Conservation (phyloP, 2,797 vertebrate genomes). For the Lacerta bilineata region DNA sequence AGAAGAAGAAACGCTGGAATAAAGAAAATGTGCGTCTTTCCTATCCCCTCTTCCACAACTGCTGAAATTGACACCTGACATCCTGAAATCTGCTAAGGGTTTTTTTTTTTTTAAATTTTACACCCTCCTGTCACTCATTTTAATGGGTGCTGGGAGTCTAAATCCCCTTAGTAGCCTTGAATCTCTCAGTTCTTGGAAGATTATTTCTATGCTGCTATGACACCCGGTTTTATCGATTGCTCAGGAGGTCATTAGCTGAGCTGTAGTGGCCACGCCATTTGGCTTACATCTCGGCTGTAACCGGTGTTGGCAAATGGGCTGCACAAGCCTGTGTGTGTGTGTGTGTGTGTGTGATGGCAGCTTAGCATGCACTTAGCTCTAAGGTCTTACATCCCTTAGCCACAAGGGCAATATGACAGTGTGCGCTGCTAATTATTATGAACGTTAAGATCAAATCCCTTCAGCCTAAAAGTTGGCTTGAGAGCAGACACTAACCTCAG, state of each 20-base stretch:
- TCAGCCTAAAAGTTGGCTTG: not conserved
- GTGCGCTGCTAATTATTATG: not conserved
- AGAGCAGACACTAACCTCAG: not conserved
- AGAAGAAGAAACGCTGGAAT: not conserved
- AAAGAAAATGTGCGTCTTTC: not conserved
- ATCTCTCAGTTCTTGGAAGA: not conserved
- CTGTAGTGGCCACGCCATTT: not conserved
- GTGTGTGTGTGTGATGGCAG: not conserved
- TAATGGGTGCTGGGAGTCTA: conserved; percentile 20
- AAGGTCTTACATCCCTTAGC: not conserved
- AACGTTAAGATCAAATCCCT: not conserved
- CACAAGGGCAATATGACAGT: not conserved
- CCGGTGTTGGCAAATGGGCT: not conserved
- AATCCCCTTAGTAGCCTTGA: not conserved
- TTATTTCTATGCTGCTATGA: not conserved
- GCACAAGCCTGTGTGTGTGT: not conserved
- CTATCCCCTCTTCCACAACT: not conserved
- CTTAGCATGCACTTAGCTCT: not conserved
- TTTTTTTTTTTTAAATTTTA: not conserved
- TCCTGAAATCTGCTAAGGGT: conserved; percentile 1
- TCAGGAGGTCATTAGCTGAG: not conserved
- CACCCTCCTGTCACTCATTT: conserved; percentile 38
- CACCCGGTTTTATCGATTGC: not conserved
- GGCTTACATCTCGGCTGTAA: not conserved
- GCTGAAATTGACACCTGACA: conserved; percentile 12